Conservation (phyloP, 2,113 vertebrate genomes). For the Passer domesticus region DNA sequence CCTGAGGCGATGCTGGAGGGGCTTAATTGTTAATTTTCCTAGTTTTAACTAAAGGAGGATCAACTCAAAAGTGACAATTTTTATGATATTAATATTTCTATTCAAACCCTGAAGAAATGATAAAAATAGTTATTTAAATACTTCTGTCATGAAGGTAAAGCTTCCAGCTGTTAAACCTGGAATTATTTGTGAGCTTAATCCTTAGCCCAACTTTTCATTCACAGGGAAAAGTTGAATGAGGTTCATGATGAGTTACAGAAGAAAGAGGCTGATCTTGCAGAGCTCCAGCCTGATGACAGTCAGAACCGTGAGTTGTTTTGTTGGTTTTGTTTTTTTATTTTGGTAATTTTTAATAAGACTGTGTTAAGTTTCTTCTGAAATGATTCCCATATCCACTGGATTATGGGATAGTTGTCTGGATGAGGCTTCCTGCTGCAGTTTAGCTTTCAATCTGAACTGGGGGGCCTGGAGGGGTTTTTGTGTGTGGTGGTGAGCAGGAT, state of each 20-base stretch:
- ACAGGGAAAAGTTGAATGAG: slow-evolving; percentile 92
- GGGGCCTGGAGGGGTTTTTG: neutral
- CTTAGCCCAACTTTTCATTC: neutral
- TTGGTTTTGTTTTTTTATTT: too few species aligned
- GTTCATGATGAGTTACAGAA: slow-evolving; percentile 96
- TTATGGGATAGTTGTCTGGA: neutral
- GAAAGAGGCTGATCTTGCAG: slow-evolving; percentile 93
- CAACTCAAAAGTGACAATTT: neutral
- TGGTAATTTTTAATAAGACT: neutral
- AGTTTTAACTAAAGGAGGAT: neutral
- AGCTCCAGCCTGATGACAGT: slow-evolving; percentile 89
- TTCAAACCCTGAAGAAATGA: neutral
- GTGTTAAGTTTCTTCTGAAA: neutral
- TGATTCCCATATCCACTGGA: neutral
- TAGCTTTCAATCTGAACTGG: neutral
- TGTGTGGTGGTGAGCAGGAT: neutral
- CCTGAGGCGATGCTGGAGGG: neutral
- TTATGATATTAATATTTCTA: rapidly evolving
- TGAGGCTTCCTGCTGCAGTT: neutral
- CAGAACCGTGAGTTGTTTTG: slow-evolving; percentile 78
- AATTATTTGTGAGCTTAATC: neutral
- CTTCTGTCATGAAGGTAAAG: neutral
- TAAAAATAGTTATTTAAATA: neutral
- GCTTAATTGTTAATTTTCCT: neutral
- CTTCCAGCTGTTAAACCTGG: neutral